phyloP scores from a whole-genome alignment of 2,888 invertebrate species.

The Esperia sulphurella region DNA sequence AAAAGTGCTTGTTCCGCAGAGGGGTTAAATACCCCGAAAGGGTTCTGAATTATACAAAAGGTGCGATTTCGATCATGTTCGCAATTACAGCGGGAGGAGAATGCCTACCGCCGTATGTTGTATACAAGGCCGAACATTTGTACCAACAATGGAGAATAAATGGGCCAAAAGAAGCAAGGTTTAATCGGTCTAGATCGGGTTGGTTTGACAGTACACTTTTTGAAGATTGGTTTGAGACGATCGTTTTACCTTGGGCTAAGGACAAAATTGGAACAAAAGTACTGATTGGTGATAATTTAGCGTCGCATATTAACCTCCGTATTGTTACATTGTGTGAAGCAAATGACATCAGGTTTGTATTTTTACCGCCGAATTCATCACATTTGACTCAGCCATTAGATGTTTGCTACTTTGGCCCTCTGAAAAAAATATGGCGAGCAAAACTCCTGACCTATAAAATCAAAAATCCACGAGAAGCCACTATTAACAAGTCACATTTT shows the following conservation, averaged over 20 bases:
- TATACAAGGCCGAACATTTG: conserved; percentile 45
- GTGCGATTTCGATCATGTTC: conserved; percentile 38
- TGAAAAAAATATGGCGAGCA: conserved; percentile 1
- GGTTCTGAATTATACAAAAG: conserved; percentile 34
- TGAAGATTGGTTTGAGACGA: conserved; percentile 31
- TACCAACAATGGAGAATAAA: conserved; percentile 39
- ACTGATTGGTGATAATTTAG: conserved; percentile 14
- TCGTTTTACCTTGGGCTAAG: conserved; percentile 12
- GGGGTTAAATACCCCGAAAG: conserved; percentile 37
- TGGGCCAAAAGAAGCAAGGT: conserved; percentile 37
- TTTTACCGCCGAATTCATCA: conserved; percentile 2
- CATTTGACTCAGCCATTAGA: conserved; percentile 6
- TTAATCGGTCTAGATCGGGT: conserved; percentile 38
- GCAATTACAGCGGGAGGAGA: conserved; percentile 29
- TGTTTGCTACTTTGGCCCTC: background rate
- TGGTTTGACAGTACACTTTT: conserved; percentile 36
- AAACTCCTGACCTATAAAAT: background rate
- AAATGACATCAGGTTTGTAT: conserved; percentile 1
- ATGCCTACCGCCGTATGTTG: conserved; percentile 36
- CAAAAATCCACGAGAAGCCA: background rate
- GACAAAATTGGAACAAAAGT: conserved; percentile 7
- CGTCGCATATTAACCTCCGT: conserved; percentile 8
- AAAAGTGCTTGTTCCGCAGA: conserved; percentile 25
- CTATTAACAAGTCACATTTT: background rate
- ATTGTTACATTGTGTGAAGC: background rate